Percentiles rank a stretch among this genome's conserved stretches.
phyloP scores from a whole-genome alignment of 2,888 invertebrate genomes.

The Chirona hameri region DNA sequence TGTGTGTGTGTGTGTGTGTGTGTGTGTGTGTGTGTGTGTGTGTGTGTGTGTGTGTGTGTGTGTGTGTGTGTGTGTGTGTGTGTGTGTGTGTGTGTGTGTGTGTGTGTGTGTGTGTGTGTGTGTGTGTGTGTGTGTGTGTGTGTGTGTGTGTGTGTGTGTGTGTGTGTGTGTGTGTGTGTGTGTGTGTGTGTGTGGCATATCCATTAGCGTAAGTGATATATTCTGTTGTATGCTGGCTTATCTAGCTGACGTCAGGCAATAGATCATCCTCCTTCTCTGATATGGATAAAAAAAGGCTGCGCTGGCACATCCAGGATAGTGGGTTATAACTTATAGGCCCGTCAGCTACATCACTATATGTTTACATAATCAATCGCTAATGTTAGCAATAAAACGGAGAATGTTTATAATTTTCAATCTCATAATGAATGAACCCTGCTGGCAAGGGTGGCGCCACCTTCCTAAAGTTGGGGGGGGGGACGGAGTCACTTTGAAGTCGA shows the following conservation, averaged over 20 bases:
- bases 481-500: too few relatives aligned
- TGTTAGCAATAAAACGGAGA: too few relatives aligned
- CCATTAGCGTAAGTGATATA: constrained; percentile 1
- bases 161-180: too few relatives aligned
- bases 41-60: neutral
- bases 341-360: too few relatives aligned
- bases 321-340: too few relatives aligned
- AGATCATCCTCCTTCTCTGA: neutral
- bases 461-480: too few relatives aligned
- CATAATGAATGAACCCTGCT: too few relatives aligned
- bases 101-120: neutral
- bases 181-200: neutral
- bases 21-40: neutral
- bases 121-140: neutral
- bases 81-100: neutral
- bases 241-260: neutral
- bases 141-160: neutral
- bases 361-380: too few relatives aligned
- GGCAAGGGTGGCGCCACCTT: too few relatives aligned
- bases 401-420: too few relatives aligned
- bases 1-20: neutral
- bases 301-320: too few relatives aligned
- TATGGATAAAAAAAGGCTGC: too few relatives aligned
- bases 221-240: neutral
- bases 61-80: neutral